Evolutionary conservation across 2,888 invertebrate species (phyloP).

Genomic region (Eilema sororculum): DNA sequence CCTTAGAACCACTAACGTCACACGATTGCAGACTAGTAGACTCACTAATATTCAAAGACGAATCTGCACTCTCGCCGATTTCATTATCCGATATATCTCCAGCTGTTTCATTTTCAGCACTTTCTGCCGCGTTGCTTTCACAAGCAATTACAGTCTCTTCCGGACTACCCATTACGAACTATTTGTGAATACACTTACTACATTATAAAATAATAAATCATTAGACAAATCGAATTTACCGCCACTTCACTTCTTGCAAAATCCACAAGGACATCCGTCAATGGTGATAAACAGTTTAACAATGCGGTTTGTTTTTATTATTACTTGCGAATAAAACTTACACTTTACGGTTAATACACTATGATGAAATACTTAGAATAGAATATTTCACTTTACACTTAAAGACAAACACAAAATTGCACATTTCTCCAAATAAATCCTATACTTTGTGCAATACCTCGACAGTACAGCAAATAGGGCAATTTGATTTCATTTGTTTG

Average conservation of each 20-base stretch:
- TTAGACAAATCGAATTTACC: constrained; percentile 81
- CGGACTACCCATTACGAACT: constrained; percentile 78
- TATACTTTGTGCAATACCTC: constrained; percentile 60
- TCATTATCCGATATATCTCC: constrained; percentile 73
- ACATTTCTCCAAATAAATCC: constrained; percentile 52
- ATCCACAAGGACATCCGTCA: constrained; percentile 86
- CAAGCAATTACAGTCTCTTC: constrained; percentile 63
- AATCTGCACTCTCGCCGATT: constrained; percentile 65
- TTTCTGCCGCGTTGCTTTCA: constrained; percentile 58
- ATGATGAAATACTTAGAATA: constrained; percentile 28
- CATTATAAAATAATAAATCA: constrained; percentile 66
- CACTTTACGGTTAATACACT: constrained; percentile 31
- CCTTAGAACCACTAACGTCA: constrained; percentile 72
- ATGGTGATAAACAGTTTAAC: constrained; percentile 84
- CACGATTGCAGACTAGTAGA: constrained; percentile 57
- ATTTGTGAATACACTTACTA: constrained; percentile 51
- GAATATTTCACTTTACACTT: constrained; percentile 52
- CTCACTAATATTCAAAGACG: constrained; percentile 60
- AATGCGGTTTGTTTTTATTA: constrained; percentile 71
- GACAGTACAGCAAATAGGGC: constrained; percentile 65
- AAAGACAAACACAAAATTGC: constrained; percentile 53
- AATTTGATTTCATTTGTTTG: constrained; percentile 65
- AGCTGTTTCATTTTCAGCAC: constrained; percentile 64
- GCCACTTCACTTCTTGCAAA: constrained; percentile 82
- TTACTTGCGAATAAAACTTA: constrained; percentile 36